Base-by-base conservation (phyloP, 2,888 invertebrate genomes). In the Lycaena phlaeas region DNA sequence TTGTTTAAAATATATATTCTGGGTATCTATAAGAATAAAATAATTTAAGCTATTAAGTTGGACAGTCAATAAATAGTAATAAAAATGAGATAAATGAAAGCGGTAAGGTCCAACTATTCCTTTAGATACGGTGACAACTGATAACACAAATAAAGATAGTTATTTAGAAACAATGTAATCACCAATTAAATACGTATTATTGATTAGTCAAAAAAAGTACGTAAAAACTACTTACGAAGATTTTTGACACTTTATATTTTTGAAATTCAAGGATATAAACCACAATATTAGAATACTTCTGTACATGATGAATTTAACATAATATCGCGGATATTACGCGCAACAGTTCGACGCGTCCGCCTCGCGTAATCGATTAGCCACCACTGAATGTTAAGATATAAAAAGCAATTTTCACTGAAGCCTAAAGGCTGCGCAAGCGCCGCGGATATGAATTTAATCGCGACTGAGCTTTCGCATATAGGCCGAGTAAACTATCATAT, bases 221-320 rank as follows among this genome's bases (percentile, higher is more conserved):
- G n/a, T n/a, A n/a, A n/a, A n/a, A n/a, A n/a, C n/a, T n/a, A 77
- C 78, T 77, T 62, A 76, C 77, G 52, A 42, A 40, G 60, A 52
- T 51, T 71, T 77, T 53, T 78, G 78, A 59, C 68, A 76, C 36
- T 52, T 50, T 37, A 53, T 62, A 54, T 58, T 46, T 51, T 57
- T 56, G 50, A 54, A 61, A 51, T 62, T 44, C 49, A 65, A 50
- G 47, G 67, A 44, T 45, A 70, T 42, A 51, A 54, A 58, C 59
- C 52, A 59, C 52, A 63, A 50, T 50, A 72, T 48, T 51, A 63
- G 51, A 52, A 61, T 64, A 62, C 61, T 70, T 54, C 60, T 53
- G 55, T 61, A 62, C 78, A 81, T 81, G 52, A 54, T 73, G 59
- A 58, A 56, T 54, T 56, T 61, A 57, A 64, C 73, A 75, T 68